Evolutionary conservation across 2,888 invertebrate species (phyloP).

Genomic region (Diarsia brunnea): DNA sequence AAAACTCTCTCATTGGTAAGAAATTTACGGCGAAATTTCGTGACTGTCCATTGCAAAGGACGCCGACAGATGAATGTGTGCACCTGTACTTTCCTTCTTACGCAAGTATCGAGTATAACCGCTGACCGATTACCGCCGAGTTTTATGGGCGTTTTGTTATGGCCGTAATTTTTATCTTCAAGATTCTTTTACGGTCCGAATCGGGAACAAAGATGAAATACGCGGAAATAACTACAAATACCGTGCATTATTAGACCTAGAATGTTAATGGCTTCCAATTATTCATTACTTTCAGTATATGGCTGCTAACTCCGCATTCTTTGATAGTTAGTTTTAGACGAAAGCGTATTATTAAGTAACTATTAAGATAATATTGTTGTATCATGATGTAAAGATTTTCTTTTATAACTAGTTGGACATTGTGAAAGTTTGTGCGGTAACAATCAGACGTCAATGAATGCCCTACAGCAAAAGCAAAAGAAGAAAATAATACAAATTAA

Average conservation of each 20-base stretch:
- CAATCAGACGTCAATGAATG: constrained; percentile 41
- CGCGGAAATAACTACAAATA: constrained; percentile 55
- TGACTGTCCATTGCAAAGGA: constrained; percentile 32
- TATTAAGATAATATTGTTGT: constrained; percentile 5
- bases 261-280: constrained; percentile 58
- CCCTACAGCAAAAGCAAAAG: constrained; percentile 51
- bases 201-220: constrained; percentile 66
- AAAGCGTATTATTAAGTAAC: constrained; percentile 45
- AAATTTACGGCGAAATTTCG: constrained; percentile 14
- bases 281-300: constrained; percentile 38
- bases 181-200: constrained; percentile 58
- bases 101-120: constrained; percentile 48
- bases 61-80: constrained; percentile 21
- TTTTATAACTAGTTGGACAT: constrained; percentile 30
- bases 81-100: constrained; percentile 61
- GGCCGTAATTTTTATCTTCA: constrained; percentile 59
- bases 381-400: constrained; percentile 32
- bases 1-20: constrained; percentile 2
- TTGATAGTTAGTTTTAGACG: constrained; percentile 21
- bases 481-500: constrained; percentile 48
- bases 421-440: constrained; percentile 59
- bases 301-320: constrained; percentile 28
- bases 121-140: constrained; percentile 51
- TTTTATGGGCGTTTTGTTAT: constrained; percentile 51
- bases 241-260: constrained; percentile 60